Base-by-base conservation (phyloP, 2,797 vertebrate species). In the Rachycentron canadum region DNA sequence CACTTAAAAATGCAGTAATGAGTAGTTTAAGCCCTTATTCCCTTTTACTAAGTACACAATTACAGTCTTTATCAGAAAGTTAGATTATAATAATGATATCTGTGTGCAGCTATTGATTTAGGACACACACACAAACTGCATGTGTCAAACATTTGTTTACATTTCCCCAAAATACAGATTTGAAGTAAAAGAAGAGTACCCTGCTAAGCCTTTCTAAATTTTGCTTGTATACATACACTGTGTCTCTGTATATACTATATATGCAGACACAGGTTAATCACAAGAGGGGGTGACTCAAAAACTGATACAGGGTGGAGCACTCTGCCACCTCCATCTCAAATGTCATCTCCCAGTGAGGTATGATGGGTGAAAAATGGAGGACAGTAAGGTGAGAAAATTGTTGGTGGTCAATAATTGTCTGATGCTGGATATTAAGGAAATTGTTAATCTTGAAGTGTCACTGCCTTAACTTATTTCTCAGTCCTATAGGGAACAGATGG, bases 261-360 rank as follows among this genome's bases (percentile, higher is more conserved):
- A 55, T 21, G 61, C 41, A 60, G 4, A 49, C 17, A 59, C 47
- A 77, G 73, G 40, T 58, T 72, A 68, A 81, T 66, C 68, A 64
- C 26, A 73, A 49, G 30, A 67, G 73, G 83, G 70, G 56, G 28
- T 73, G 81, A 86, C 38, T 76, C 62, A 58, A 63, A 81, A 74
- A 58, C 26, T 83, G 52, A 52, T 53, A 58, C 72, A 80, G 63
- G 58, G 66, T 85, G 72, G 68, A 76, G 78, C 81, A 78, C 75
- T 53, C 57, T 67, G 64, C 73, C 57, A 52, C 60, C 45, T 72
- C 36, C 13, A 43, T 34, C 84, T 83, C 56, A 94, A 94, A 94
- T 93, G 91, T 91, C 89, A 90, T 59, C 60, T 73, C 81, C 34
- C 65, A 68, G 73, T 60, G 56, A 86, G 88, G 79, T 62, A 70